Conservation (phyloP, 2,797 vertebrate genomes). For the Ispidina lecontei region DNA sequence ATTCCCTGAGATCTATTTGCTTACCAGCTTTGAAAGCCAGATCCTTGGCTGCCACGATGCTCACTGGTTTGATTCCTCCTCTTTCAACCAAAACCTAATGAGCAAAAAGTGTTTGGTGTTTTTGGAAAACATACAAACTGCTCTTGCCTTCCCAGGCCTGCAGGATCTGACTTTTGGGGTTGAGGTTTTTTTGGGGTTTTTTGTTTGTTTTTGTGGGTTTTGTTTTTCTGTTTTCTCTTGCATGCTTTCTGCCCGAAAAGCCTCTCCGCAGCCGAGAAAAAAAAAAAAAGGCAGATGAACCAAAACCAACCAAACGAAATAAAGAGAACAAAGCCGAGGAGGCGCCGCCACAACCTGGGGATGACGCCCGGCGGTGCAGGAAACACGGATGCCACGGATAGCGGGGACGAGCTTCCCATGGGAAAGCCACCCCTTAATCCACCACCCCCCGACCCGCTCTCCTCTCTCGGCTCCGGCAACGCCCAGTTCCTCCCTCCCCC, state of each 20-base stretch:
- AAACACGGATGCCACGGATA: not conserved
- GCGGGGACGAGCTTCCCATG: not conserved
- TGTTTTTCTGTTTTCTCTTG: not conserved
- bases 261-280: not conserved
- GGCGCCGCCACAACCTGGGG: not conserved
- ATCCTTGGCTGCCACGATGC: fast-evolving
- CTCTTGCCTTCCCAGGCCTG: not conserved
- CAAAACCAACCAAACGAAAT: not conserved
- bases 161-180: too few relatives aligned
- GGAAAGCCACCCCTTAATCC: not conserved
- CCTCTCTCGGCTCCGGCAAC: too few relatives aligned
- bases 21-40: not conserved
- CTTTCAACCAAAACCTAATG: not conserved
- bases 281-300: not conserved
- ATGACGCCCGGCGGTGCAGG: not conserved
- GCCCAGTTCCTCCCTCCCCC: too few relatives aligned
- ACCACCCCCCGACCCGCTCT: too few relatives aligned
- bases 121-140: not conserved
- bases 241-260: not conserved
- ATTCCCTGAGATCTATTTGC: not conserved
- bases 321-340: not conserved
- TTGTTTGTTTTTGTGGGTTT: not conserved
- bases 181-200: too few relatives aligned
- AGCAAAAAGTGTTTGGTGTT: not conserved
- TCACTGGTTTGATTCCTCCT: not conserved